Percentiles rank a stretch among this genome's conserved stretches.
Conservation (phyloP, 2,888 invertebrate species). For the Drosophila ustulata region DNA sequence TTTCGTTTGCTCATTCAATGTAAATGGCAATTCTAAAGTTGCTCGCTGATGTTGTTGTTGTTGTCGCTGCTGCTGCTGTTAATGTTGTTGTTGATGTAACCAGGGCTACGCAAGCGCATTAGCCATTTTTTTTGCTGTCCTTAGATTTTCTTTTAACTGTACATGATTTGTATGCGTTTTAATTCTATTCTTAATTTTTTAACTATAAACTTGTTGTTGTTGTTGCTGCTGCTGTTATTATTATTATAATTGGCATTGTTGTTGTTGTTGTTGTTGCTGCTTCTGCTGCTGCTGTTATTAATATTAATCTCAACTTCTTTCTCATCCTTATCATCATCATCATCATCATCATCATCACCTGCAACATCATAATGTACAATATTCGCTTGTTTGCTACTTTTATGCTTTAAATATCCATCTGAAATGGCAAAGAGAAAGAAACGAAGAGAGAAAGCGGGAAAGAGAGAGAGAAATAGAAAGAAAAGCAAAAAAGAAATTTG, state of each 20-base stretch:
- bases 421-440: slow-evolving; percentile 68
- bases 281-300: slow-evolving; percentile 13
- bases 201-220: slow-evolving; percentile 71
- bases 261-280: slow-evolving; percentile 24
- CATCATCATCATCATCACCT: slow-evolving; percentile 43
- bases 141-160: slow-evolving; percentile 69
- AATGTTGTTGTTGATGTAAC: slow-evolving; percentile 3
- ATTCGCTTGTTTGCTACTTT: slow-evolving; percentile 71
- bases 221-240: slow-evolving; percentile 35
- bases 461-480: slow-evolving; percentile 58
- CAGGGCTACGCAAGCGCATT: too few species aligned
- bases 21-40: slow-evolving; percentile 41
- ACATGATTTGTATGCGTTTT: slow-evolving; percentile 83
- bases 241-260: slow-evolving; percentile 35
- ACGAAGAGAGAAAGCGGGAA: slow-evolving; percentile 51
- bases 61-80: slow-evolving; percentile 13
- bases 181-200: slow-evolving; percentile 83
- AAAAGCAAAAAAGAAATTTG: slow-evolving; percentile 66
- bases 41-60: slow-evolving; percentile 20
- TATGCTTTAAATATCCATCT: slow-evolving; percentile 82
- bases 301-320: slow-evolving; percentile 38
- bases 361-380: slow-evolving; percentile 56
- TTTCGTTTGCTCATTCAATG: slow-evolving; percentile 9
- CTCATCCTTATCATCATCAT: slow-evolving; percentile 35
- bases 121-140: slow-evolving; percentile 1